Evolutionary conservation across 2,797 vertebrate genomes (phyloP).

Genomic region (Loriculus beryllinus): DNA sequence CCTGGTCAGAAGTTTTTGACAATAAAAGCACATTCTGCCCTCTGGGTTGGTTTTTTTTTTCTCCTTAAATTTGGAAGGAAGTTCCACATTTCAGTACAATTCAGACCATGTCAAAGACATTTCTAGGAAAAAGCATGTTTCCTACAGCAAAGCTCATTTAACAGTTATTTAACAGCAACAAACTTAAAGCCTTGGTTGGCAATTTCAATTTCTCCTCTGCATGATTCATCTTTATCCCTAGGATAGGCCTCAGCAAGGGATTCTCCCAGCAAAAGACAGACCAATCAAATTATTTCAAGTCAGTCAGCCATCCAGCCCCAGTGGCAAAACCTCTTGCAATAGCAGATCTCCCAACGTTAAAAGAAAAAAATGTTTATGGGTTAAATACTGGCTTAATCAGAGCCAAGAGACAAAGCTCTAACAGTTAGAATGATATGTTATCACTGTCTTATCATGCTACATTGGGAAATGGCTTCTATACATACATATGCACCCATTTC

Average conservation of each 20-base stretch:
- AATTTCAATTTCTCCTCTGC: neutral
- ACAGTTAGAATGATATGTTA: neutral
- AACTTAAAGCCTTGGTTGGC: neutral
- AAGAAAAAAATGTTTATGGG: neutral
- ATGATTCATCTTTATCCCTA: conserved; percentile 3
- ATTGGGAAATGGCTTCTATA: neutral
- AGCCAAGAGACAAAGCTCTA: neutral
- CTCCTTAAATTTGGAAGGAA: neutral
- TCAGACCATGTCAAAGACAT: neutral
- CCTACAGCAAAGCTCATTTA: conserved; percentile 25
- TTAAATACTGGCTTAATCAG: neutral
- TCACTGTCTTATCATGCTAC: neutral
- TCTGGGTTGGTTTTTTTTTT: neutral
- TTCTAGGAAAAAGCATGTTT: neutral
- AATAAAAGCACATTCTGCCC: neutral
- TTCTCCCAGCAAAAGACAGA: neutral
- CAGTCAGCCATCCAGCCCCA: neutral
- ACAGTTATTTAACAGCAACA: conserved; percentile 16
- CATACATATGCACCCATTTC: neutral
- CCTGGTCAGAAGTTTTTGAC: neutral
- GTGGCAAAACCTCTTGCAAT: neutral
- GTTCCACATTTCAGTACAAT: neutral
- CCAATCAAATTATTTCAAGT: conserved; percentile 43
- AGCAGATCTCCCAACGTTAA: neutral
- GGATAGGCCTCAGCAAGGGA: conserved; percentile 12